Percentiles rank a stretch among this genome's conserved stretches.
These are phyloP conservation scores for Fissipunctia ypsillon DNA, from an alignment of 2,888 invertebrate genomes.

Conservation along the genomic window DNA sequence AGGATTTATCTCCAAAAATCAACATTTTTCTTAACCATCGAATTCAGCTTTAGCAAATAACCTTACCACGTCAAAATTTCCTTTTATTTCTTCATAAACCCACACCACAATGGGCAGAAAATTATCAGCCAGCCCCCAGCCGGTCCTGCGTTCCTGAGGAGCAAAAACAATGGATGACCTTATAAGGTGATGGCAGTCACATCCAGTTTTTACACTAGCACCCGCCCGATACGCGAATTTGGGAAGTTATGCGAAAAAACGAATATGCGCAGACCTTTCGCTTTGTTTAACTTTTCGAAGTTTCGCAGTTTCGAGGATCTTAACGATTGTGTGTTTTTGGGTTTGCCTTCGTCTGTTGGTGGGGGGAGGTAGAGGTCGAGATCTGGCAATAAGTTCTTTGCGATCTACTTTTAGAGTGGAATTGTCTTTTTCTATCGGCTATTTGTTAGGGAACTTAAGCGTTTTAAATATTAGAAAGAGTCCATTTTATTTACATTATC, in stretches of 20 bases:
- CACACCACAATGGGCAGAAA: constrained; percentile 24
- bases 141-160: constrained; percentile 63
- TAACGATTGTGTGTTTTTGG: constrained; percentile 41
- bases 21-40: neutral
- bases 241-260: constrained; percentile 73
- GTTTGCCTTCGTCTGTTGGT: neutral
- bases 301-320: constrained; percentile 37
- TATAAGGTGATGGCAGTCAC: constrained; percentile 77
- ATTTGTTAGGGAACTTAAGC: neutral
- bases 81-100: constrained; percentile 25
- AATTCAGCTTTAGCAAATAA: neutral
- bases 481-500: neutral
- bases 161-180: constrained; percentile 84
- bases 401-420: neutral
- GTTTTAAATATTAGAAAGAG: neutral
- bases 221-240: constrained; percentile 73
- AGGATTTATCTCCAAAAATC: neutral
- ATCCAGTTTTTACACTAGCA: constrained; percentile 73
- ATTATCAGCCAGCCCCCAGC: constrained; percentile 36
- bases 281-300: constrained; percentile 54
- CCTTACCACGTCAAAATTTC: neutral
- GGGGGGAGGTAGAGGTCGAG: neutral
- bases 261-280: constrained; percentile 64
- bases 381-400: neutral
- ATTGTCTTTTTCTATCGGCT: neutral